Conservation (phyloP, 1,140 invertebrate species). For the Mamestra configurata region DNA sequence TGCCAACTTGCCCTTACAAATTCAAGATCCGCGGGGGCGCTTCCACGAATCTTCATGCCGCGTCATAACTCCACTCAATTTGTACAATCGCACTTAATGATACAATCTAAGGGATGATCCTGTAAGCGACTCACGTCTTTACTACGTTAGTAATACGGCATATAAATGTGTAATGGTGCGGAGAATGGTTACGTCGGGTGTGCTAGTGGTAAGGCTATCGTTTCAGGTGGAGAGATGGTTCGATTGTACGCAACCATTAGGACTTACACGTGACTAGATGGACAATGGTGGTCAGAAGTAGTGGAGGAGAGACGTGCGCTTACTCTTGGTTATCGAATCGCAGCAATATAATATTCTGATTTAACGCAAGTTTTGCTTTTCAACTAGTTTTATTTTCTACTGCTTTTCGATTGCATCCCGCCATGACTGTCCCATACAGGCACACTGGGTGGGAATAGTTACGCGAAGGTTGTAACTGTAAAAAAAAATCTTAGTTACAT, state of each 20-base stretch:
- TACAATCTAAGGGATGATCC: slow-evolving; percentile 21
- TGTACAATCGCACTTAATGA: slow-evolving; percentile 60
- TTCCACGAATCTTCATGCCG: slow-evolving; percentile 56
- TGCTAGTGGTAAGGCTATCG: slow-evolving; percentile 42
- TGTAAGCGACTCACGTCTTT: slow-evolving; percentile 51
- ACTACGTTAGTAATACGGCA: slow-evolving; percentile 48
- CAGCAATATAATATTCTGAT: neutral
- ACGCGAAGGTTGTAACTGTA: too few species aligned
- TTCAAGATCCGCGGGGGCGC: slow-evolving; percentile 45
- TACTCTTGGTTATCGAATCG: neutral
- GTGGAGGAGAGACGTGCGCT: neutral
- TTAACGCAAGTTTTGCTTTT: neutral
- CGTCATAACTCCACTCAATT: slow-evolving; percentile 63
- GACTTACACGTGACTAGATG: slow-evolving; percentile 45
- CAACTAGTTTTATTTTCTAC: neutral
- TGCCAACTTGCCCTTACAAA: slow-evolving; percentile 45
- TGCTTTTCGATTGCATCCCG: too few species aligned
- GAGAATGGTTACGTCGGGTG: slow-evolving; percentile 34
- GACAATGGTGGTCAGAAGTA: slow-evolving; percentile 29
- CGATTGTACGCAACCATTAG: slow-evolving; percentile 49
- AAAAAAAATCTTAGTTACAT: too few species aligned
- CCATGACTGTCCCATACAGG: too few species aligned
- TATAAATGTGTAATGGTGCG: slow-evolving; percentile 52
- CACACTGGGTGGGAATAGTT: too few species aligned
- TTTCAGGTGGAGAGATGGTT: slow-evolving; percentile 40